phyloP scores from a whole-genome alignment of 2,888 invertebrate genomes.

The Erebia palarica region DNA sequence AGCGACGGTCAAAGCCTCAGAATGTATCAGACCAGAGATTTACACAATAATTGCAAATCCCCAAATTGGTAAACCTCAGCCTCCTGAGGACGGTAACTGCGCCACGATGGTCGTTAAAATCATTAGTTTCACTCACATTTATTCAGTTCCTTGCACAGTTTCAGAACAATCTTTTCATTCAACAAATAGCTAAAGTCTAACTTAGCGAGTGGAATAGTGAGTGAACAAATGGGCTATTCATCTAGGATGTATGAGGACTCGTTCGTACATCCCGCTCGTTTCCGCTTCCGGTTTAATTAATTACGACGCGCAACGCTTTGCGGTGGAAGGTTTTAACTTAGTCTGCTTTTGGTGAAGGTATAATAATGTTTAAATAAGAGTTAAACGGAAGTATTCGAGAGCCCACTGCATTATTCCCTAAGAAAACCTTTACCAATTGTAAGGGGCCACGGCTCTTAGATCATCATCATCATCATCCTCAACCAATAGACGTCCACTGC shows the following conservation, averaged over 20 bases:
- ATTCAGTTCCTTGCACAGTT: slow-evolving; percentile 1
- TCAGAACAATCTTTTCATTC: not conserved
- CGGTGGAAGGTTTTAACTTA: slow-evolving; percentile 35
- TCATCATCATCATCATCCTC: no score
- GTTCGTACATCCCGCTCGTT: slow-evolving; percentile 35
- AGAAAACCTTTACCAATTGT: not conserved
- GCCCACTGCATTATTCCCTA: no score
- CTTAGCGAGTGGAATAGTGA: slow-evolving; percentile 30
- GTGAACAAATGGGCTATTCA: slow-evolving; percentile 29
- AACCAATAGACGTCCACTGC: no score
- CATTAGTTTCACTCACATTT: not conserved
- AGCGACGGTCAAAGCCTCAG: no score
- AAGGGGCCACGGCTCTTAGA: no score
- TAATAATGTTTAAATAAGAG: slow-evolving; percentile 7
- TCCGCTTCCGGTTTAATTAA: slow-evolving; percentile 43
- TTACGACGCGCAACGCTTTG: slow-evolving; percentile 37
- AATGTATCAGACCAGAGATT: no score
- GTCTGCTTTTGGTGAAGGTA: slow-evolving; percentile 28
- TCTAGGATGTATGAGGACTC: slow-evolving; percentile 35
- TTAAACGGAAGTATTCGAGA: no score
- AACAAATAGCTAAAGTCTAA: slow-evolving; percentile 23
- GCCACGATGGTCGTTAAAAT: not conserved
- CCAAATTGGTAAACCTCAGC: no score
- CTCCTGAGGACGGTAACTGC: not conserved
- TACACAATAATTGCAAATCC: no score